Conservation (phyloP, 2,888 invertebrate genomes). For the Malthinus seriepunctatus region DNA sequence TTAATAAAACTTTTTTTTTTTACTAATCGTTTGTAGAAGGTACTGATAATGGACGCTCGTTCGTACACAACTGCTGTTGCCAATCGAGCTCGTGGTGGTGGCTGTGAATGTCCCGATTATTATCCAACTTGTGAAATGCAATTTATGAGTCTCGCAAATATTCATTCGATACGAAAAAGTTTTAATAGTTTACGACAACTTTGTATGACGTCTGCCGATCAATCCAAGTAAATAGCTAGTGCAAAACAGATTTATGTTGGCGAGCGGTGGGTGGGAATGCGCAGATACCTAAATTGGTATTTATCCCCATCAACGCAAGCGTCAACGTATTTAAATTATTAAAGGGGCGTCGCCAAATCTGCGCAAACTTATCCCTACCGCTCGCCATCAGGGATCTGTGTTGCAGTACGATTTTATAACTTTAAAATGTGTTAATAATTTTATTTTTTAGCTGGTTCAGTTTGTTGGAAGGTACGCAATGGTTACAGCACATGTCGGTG, state of each 20-base stretch:
- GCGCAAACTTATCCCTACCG: no score
- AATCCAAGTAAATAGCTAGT: conserved; percentile 67
- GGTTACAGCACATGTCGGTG: conserved; percentile 89
- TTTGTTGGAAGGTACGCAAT: conserved; percentile 84
- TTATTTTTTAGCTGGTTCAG: conserved; percentile 78
- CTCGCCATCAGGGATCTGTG: no score
- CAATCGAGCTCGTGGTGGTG: conserved; percentile 95
- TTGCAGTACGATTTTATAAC: no score
- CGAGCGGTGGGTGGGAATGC: no score
- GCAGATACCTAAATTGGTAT: no score
- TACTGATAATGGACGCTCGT: conserved; percentile 92
- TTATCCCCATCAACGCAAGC: no score
- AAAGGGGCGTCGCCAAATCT: no score
- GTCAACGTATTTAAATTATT: no score
- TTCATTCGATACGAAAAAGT: conserved; percentile 92
- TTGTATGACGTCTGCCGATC: conserved; percentile 78
- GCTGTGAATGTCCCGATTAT: conserved; percentile 94
- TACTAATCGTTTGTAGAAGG: conserved; percentile 60
- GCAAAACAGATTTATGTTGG: no score
- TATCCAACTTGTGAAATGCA: conserved; percentile 94
- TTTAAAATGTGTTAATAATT: not conserved
- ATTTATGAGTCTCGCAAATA: conserved; percentile 97
- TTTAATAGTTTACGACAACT: conserved; percentile 84
- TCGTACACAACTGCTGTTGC: conserved; percentile 96
- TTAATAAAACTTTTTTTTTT: not conserved